Conservation (phyloP, 2,113 vertebrate genomes). For the Bambusicola thoracicus region DNA sequence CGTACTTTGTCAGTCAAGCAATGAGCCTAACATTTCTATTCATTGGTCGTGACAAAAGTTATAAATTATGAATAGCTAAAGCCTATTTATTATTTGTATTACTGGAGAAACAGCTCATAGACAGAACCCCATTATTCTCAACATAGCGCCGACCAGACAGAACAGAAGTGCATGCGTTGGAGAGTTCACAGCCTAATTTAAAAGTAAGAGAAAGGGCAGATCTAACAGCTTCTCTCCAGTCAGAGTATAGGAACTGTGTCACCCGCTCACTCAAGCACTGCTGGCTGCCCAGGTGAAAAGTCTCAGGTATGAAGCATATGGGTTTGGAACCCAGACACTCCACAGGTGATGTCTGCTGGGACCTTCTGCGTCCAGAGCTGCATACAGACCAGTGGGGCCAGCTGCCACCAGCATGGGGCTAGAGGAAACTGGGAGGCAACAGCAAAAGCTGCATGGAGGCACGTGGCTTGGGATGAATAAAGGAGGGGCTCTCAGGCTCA, state of each 20-base stretch:
- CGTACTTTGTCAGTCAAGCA: neutral
- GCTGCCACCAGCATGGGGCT: neutral
- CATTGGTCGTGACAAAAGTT: neutral
- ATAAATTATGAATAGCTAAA: neutral
- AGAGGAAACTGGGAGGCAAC: neutral
- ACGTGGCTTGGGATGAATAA: too few species aligned
- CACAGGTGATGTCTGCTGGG: neutral
- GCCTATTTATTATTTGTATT: neutral
- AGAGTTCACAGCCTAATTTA: constrained; percentile 3
- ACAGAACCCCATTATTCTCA: neutral
- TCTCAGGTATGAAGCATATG: neutral
- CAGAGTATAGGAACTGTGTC: neutral
- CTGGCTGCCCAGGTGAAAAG: fast-evolving
- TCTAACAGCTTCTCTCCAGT: neutral
- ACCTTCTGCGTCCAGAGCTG: neutral
- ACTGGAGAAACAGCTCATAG: neutral
- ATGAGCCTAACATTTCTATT: neutral
- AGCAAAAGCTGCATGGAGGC: fast-evolving
- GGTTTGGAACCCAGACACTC: neutral
- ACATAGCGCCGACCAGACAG: neutral
- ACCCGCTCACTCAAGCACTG: neutral
- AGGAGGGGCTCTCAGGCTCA: neutral
- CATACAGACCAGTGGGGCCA: neutral
- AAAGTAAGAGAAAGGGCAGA: neutral
- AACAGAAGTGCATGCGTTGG: neutral